Evolutionary conservation across 2,888 invertebrate species (phyloP).

Genomic region (Volucella inanis): DNA sequence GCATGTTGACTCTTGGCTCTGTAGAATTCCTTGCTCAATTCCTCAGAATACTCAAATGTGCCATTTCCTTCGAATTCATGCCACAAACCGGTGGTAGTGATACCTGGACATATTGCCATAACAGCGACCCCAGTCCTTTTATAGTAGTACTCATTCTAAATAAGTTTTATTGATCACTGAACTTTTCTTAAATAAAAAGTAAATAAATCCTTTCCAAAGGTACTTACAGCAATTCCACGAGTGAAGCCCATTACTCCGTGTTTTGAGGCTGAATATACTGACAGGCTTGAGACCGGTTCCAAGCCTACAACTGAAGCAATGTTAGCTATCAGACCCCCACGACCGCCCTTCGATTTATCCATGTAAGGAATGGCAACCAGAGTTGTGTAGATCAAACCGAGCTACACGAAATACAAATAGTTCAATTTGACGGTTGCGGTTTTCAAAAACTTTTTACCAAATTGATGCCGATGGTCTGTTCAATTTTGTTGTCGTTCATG

Average conservation of each 20-base stretch:
- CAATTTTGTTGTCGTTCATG: constrained; percentile 75
- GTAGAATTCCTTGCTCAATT: constrained; percentile 76
- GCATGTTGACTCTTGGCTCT: constrained; percentile 77
- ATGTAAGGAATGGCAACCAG: constrained; percentile 81
- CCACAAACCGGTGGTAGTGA: constrained; percentile 73
- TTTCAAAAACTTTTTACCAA: constrained; percentile 82
- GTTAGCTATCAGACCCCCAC: constrained; percentile 82
- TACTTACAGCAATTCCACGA: constrained; percentile 79
- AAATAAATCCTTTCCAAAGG: not conserved
- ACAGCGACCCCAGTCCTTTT: constrained; percentile 77
- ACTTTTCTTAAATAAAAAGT: not conserved
- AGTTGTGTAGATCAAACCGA: constrained; percentile 83
- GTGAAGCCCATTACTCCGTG: constrained; percentile 82
- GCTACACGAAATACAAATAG: constrained; percentile 77
- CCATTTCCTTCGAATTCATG: constrained; percentile 67
- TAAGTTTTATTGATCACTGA: not conserved
- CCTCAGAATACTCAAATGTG: constrained; percentile 77
- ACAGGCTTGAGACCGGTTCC: constrained; percentile 75
- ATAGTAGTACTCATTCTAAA: constrained; percentile 76
- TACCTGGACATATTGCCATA: constrained; percentile 78
- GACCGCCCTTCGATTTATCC: constrained; percentile 81
- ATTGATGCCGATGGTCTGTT: constrained; percentile 77
- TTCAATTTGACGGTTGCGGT: not conserved
- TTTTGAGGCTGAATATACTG: constrained; percentile 82
- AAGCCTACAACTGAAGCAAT: constrained; percentile 81